Conservation (phyloP, 2,888 invertebrate species). For the Scaptomyza parva region DNA sequence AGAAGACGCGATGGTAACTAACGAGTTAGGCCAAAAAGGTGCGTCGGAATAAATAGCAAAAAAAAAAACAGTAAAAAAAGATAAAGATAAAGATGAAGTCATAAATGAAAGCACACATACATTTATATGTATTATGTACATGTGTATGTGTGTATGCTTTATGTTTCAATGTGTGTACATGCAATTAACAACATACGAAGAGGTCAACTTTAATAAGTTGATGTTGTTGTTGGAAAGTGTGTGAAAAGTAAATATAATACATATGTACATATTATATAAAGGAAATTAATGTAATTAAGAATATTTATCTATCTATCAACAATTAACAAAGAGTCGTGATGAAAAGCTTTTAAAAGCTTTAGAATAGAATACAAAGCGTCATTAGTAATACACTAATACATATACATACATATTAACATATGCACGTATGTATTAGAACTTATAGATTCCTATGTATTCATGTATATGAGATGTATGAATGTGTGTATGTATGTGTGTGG, state of each 20-base stretch:
- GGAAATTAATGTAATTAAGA: neutral
- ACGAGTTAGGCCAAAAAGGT: conserved; percentile 6
- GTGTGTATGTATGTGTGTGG: conserved; percentile 15
- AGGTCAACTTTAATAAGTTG: neutral
- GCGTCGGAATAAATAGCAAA: conserved; percentile 8
- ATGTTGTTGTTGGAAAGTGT: neutral
- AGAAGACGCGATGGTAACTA: neutral
- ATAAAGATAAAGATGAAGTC: conserved; percentile 5
- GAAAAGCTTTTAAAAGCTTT: neutral
- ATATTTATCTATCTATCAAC: neutral
- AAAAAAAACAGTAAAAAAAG: conserved; percentile 2
- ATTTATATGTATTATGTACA: neutral
- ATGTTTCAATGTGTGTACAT: neutral
- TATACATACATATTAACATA: neutral
- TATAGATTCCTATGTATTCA: neutral
- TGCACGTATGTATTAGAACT: neutral
- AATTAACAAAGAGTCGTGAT: neutral
- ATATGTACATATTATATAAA: too few relatives aligned
- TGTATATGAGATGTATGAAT: neutral
- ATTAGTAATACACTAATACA: neutral
- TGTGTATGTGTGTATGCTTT: neutral
- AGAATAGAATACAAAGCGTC: neutral
- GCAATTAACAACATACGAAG: neutral
- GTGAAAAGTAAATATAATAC: too few relatives aligned
- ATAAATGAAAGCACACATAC: neutral